A percentile compares a stretch with the other conserved stretches of the same genome.
These are phyloP conservation scores for Gadopsis bispinosus DNA, from an alignment of 2,797 vertebrate genomes.

Conservation along the genomic window DNA sequence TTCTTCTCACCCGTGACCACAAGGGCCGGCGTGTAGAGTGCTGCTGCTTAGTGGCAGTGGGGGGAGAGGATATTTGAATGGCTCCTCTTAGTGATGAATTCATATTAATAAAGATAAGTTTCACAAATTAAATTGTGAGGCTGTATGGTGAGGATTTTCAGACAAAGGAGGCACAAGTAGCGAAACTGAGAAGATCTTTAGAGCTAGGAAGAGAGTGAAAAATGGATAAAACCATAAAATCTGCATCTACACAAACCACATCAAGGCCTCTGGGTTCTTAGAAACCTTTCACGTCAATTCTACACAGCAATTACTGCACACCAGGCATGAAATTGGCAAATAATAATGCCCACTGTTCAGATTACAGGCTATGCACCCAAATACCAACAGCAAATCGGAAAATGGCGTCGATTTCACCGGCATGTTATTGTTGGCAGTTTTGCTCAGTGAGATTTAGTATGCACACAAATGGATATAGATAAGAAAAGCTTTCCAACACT, in stretches of 20 bases:
- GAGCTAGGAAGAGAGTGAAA: not conserved
- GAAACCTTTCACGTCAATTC: constrained; percentile 31
- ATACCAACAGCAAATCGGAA: constrained; percentile 38
- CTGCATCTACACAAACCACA: constrained; percentile 23
- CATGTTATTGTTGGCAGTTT: constrained; percentile 68
- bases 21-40: constrained; percentile 67
- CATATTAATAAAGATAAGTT: constrained; percentile 19
- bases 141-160: not conserved
- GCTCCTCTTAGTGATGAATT: constrained; percentile 44
- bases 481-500: constrained; percentile 55
- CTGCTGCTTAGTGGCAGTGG: constrained; percentile 28
- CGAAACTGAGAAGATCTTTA: constrained; percentile 4
- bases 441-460: constrained; percentile 38
- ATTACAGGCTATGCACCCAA: constrained; percentile 48
- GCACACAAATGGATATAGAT: constrained; percentile 50
- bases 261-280: constrained; percentile 14
- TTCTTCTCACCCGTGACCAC: constrained; percentile 74
- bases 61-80: constrained; percentile 50
- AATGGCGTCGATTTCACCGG: constrained; percentile 51
- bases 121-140: constrained; percentile 1
- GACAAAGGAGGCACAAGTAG: not conserved
- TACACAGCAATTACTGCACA: constrained; percentile 59
- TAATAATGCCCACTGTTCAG: constrained; percentile 51
- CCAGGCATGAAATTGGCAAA: constrained; percentile 73
- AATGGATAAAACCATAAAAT: constrained; percentile 25